Percentiles rank a stretch among this genome's conserved stretches.
Evolutionary conservation across 2,113 vertebrate genomes (phyloP).

Genomic region (Microcebus lehilahytsara): DNA sequence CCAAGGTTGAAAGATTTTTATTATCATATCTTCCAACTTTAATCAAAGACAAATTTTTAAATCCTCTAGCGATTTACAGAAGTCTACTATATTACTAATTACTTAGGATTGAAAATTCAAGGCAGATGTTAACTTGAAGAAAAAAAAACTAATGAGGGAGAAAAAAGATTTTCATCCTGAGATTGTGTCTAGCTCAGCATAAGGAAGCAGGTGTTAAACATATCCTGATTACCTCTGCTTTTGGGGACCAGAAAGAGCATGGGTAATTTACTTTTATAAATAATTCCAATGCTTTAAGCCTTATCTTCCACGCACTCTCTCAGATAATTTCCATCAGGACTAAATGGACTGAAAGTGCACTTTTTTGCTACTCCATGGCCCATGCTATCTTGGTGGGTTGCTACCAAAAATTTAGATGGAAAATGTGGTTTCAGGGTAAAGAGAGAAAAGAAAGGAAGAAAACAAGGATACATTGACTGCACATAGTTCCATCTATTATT

Average conservation of each 20-base stretch:
- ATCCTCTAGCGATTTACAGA: not conserved
- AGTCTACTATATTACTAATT: constrained; percentile 33
- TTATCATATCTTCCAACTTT: not conserved
- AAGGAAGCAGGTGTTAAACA: constrained; percentile 28
- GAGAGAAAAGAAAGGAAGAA: not conserved
- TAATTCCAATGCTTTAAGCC: not conserved
- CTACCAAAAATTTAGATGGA: not conserved
- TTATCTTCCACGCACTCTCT: not conserved
- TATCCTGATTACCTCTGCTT: constrained; percentile 41
- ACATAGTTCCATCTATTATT: not conserved
- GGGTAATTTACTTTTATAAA: constrained; percentile 48
- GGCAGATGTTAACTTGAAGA: constrained; percentile 24
- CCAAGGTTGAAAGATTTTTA: not conserved
- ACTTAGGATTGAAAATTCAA: constrained; percentile 8
- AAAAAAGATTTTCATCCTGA: constrained; percentile 14
- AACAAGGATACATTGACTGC: too few species aligned
- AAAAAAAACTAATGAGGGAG: not conserved
- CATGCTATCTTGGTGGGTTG: not conserved
- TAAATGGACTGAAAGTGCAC: not conserved
- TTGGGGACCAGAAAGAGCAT: not conserved
- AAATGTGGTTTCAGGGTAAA: not conserved
- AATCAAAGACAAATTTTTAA: constrained; percentile 37
- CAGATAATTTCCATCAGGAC: not conserved
- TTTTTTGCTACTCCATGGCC: not conserved
- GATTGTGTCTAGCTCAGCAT: not conserved